Evolutionary conservation across 23 tunicate genomes (phyloP).

Genomic region (Ciona savignyi): DNA sequence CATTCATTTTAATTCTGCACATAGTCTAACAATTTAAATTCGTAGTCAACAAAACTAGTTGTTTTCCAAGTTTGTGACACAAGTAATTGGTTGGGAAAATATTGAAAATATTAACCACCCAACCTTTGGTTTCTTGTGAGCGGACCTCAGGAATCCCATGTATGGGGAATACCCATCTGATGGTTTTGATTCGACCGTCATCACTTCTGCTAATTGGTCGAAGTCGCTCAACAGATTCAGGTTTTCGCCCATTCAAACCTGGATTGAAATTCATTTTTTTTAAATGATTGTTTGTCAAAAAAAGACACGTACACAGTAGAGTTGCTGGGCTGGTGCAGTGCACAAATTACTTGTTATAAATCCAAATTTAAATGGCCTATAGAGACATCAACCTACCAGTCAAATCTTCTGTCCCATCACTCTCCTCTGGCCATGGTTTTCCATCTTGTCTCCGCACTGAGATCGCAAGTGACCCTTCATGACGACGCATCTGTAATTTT

Average conservation of each 20-base stretch:
- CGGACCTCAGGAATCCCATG: constrained; percentile 91
- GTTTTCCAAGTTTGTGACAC: too few species aligned
- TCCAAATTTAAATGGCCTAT: background rate
- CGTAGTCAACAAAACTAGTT: too few species aligned
- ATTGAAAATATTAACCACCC: background rate
- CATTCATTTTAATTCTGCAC: background rate
- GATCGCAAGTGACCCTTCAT: constrained; percentile 56
- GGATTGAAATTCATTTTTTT: constrained; percentile 1
- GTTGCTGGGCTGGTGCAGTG: too few species aligned
- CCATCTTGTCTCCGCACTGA: constrained; percentile 71
- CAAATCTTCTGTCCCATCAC: constrained; percentile 41
- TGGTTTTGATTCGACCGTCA: constrained; percentile 42
- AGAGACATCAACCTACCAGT: constrained; percentile 10
- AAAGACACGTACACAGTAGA: too few species aligned
- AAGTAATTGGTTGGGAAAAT: background rate
- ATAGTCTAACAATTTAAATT: too few species aligned
- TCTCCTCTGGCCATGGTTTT: constrained; percentile 61
- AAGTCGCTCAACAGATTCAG: constrained; percentile 9
- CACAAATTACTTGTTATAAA: too few species aligned
- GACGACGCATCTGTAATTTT: constrained; percentile 73
- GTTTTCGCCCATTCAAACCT: constrained; percentile 15
- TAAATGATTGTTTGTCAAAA: too few species aligned
- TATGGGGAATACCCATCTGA: constrained; percentile 80
- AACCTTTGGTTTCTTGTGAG: constrained; percentile 48
- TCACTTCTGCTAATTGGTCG: constrained; percentile 32